A percentile compares a stretch with the other conserved stretches of the same genome.
Conservation (phyloP, 2,113 vertebrate species). For the Columba livia region DNA sequence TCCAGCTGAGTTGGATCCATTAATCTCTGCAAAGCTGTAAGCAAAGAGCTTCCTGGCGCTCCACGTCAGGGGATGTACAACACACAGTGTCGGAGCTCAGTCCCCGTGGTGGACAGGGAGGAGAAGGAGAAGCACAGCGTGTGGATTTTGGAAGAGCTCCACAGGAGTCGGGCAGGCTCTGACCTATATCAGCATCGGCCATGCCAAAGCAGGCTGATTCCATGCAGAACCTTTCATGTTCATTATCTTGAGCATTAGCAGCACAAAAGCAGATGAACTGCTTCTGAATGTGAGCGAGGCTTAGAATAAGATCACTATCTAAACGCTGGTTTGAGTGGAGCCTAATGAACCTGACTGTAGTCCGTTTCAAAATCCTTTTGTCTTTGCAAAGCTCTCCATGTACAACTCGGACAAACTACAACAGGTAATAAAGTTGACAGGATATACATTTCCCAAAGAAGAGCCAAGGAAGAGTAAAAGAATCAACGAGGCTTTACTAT, state of each 20-base stretch:
- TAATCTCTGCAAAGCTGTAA: neutral
- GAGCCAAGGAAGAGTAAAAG: neutral
- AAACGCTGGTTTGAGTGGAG: neutral
- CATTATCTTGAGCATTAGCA: neutral
- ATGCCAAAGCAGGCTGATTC: neutral
- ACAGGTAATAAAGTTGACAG: neutral
- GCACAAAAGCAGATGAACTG: neutral
- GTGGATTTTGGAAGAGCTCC: neutral
- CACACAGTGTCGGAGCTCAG: neutral
- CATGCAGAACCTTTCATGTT: neutral
- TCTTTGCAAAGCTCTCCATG: neutral
- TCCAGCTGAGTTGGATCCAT: neutral
- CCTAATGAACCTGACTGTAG: neutral
- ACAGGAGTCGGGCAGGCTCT: neutral
- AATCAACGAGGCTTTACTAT: neutral
- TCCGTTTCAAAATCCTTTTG: neutral
- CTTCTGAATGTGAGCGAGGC: neutral
- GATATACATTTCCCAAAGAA: neutral
- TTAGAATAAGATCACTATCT: neutral
- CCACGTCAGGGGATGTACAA: accelerated
- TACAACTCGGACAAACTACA: neutral
- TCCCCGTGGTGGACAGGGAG: neutral
- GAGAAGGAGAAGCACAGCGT: neutral
- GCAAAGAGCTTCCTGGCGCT: neutral
- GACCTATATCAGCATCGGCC: neutral